Conservation (phyloP, 1,140 invertebrate genomes). For the Drosophila nasuta region DNA sequence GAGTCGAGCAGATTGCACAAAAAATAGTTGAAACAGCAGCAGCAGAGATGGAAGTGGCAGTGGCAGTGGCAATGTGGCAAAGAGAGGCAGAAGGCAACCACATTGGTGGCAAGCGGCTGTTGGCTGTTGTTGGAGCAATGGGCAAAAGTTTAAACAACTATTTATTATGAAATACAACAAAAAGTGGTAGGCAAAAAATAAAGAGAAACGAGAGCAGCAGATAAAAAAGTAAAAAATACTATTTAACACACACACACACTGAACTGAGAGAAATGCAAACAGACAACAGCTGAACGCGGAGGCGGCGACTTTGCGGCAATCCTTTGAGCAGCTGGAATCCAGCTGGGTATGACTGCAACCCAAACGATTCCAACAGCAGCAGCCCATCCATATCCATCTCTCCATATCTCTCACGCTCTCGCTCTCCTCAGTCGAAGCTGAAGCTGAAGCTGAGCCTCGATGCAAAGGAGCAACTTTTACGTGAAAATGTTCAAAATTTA, state of each 20-base stretch:
- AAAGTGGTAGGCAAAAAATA: constrained; percentile 60
- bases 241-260: constrained; percentile 50
- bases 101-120: constrained; percentile 78
- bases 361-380: constrained; percentile 35
- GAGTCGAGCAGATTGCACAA: constrained; percentile 71
- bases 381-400: constrained; percentile 42
- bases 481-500: constrained; percentile 84
- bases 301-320: constrained; percentile 59
- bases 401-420: neutral
- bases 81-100: constrained; percentile 52
- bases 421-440: constrained; percentile 5
- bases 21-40: constrained; percentile 70
- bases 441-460: constrained; percentile 26
- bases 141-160: constrained; percentile 80
- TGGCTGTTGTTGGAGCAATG: constrained; percentile 56
- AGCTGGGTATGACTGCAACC: constrained; percentile 48
- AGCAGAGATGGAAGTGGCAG: constrained; percentile 18
- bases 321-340: constrained; percentile 58
- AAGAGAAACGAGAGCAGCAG: constrained; percentile 4
- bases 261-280: constrained; percentile 41
- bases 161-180: constrained; percentile 80
- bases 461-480: constrained; percentile 77
- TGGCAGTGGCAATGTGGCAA: constrained; percentile 7
- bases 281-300: constrained; percentile 70
- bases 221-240: constrained; percentile 52